Base-by-base conservation (phyloP, 2,888 invertebrate species). In the Thyatira batis region DNA sequence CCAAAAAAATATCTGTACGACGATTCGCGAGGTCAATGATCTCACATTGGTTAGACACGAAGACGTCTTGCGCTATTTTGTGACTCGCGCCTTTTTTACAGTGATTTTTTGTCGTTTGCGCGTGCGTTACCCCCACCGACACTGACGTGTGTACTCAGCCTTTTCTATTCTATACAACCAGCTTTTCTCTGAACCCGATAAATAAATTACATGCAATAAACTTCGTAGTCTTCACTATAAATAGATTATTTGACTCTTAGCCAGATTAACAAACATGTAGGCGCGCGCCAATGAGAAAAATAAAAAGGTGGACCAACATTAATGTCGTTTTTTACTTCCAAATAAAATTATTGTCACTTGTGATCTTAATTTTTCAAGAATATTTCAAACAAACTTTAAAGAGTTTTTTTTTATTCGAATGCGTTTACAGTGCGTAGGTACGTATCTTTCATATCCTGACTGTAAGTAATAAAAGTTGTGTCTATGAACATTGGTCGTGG, bases 11-110 rank as follows among this genome's bases (percentile, higher is more conserved):
- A 60, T 57, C 62, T 53, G 65, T 82, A 78, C 79, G 68, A 76
- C 80, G 72, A 80, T 85, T 84, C 79, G 82, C 80, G 84, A 83
- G 90, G 85, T 90, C 87, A 80, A 62, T 73, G 89, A 59, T 82
- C 89, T 76, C 69, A 71, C 77, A 82, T 87, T 84, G 78, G 84
- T 83, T 85, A 84, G 84, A 82, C 83, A 80, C 78, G 80, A 78
- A 69, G 67, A 69, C 59, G 48, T 20, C 28, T 25, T 11, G 28
- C 9, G 25, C 17, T 48, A 28, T 48, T 48, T 28, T 55, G 25
- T 27, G 13, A 71, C 67, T 68, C 71, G 65, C 62, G 69, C 71
- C 78, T 84, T 87, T 86, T 89, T 84, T 82, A 76, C 77, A 69
- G 70, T 73, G 67, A 67, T 71, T 86, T 88, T 88, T 89, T 87